Evolutionary conservation across 2,797 vertebrate species (phyloP), one percentile per base, ranked within the genome.

Genomic region (Sorex maritimensis): DNA sequence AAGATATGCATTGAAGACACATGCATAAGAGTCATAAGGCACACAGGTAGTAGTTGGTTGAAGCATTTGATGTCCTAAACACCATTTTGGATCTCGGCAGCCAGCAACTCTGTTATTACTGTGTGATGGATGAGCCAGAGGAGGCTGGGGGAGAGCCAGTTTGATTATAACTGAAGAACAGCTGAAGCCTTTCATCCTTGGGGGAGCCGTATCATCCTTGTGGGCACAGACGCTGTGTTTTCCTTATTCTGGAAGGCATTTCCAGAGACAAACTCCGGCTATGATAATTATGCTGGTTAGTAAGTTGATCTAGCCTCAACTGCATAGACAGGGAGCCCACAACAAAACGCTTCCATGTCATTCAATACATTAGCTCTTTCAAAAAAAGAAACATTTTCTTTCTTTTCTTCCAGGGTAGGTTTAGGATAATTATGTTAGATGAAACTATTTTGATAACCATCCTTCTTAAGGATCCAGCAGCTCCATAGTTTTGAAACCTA

Each of bases 51-150:
- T 95, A 92, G 96, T 94, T 95, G 95, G 96, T 94, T 95, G 95
- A 95, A 91, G 65, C 82, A 95, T 94, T 93, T 95, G 96, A 95
- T 92, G 93, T 95, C 92, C 95, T 96, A 96, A 97, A 95, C 89
- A 97, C 96, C 92, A 91, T 96, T 96, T 80, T 92, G 28, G 4
- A 84, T 93, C 93, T 34, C 79, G 55, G 73, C 69, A 83, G 63
- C 75, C 79, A 52, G 81, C 19, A 91, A 65, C 24, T 84, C 94
- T 89, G 95, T 96, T 94, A 96, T 97, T 97, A 91, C 4, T 4
- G 72, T 28, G 15, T 88, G 93, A 87, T 69, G 90, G 95, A 93
- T 90, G 96, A 92, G 96, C 91, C 19, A 0, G 85, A 86, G 71
- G 96, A 94, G 88, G 88, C 78, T 49, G 85, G 34, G 86, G 65